Conservation (phyloP, 2,888 invertebrate species). For the Lampropteryx suffumata region DNA sequence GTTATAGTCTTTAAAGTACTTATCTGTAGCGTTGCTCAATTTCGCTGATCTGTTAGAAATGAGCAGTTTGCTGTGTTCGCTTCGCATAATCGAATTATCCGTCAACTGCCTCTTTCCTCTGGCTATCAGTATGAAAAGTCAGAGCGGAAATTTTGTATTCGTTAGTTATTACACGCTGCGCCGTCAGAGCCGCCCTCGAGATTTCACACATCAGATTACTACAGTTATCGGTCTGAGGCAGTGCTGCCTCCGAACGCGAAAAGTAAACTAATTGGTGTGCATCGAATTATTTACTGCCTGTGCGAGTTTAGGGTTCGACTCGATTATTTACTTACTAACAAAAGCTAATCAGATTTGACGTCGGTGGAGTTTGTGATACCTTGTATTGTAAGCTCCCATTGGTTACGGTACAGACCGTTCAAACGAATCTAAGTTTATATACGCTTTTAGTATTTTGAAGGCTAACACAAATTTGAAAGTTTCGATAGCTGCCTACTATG, state of each 20-base stretch:
- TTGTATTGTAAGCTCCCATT: too few species aligned
- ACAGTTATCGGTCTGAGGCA: constrained; percentile 19
- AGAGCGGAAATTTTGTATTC: constrained; percentile 25
- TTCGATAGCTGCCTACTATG: too few species aligned
- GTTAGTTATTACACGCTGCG: constrained; percentile 25
- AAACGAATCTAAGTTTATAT: too few species aligned
- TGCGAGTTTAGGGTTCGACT: constrained; percentile 11
- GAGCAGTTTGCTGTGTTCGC: too few species aligned
- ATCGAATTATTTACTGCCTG: constrained; percentile 20
- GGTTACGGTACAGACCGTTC: too few species aligned
- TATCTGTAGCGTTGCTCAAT: too few species aligned
- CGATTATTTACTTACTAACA: constrained; percentile 18
- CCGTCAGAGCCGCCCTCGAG: constrained; percentile 36
- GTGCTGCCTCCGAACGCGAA: constrained; percentile 5
- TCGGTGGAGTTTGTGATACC: too few species aligned
- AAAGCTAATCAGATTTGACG: too few species aligned
- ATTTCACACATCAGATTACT: constrained; percentile 41
- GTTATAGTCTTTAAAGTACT: too few species aligned
- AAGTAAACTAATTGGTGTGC: constrained; percentile 25
- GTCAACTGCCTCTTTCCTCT: constrained; percentile 15
- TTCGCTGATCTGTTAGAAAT: too few species aligned
- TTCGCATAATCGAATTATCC: constrained; percentile 15
- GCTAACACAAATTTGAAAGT: too few species aligned
- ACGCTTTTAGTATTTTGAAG: too few species aligned
- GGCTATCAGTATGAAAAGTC: constrained; percentile 21